Base-by-base conservation (phyloP, 2,888 invertebrate genomes). In the Theretra japonica region DNA sequence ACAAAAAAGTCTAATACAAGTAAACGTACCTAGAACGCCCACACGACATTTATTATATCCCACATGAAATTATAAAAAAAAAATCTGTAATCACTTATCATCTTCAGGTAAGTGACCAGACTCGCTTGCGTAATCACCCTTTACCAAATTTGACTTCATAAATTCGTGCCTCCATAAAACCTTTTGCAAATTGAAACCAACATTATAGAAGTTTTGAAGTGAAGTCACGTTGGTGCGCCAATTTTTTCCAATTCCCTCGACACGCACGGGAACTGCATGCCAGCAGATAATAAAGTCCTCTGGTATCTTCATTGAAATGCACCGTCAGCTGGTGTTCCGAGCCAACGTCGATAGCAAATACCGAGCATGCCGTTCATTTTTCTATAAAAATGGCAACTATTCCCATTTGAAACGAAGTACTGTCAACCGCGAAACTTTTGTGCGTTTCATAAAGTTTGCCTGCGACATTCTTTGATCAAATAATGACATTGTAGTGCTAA, bases 261-360 rank as follows among this genome's bases (percentile, higher is more conserved):
- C 30, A 17, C 30, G 21, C 33, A 19, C 11, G 11, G n/a, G 25
- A 33, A n/a, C 62, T 62, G n/a, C 8, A 62, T 33, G 33, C n/a
- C 58, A 8, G 33, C n/a, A 62, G 62, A 62, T 33, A 62, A n/a
- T 62, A 62, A 57, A 41, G 41, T 65, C 21, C 15, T 17, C 53
- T 53, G 53, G 62, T 21, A 65, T 65, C 41, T 65, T 62, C 62
- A 62, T 30, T 65, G 33, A 41, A 65, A 65, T 65, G 62, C 62
- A 41, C 62, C 41, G 62, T 21, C 41, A 41, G 15, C 62, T n/a
- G n/a, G n/a, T 53, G n/a, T 53, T 19, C 19, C 5, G 19, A 2
- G 15, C 62, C 41, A 33, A 23, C 41, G 7, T 23, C 41, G 23
- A 41, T 41, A 41, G 11, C 8, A 41, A 65, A 41, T 65, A 6